Conservation (phyloP, 1,140 invertebrate species). For the Pachyrhynchus sulphureomaculatus region DNA sequence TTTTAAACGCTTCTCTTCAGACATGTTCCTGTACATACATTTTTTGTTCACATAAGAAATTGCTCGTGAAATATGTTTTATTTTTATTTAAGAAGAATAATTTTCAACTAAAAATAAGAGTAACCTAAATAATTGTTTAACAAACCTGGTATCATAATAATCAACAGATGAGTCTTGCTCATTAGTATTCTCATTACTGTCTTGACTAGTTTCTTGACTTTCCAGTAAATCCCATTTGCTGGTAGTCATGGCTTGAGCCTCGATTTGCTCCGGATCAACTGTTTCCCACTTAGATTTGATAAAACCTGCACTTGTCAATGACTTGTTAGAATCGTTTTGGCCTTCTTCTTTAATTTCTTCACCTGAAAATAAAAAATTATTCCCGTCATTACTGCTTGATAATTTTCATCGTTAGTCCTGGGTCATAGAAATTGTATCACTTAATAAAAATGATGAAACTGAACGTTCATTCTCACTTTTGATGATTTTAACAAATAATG, state of each 20-base stretch:
- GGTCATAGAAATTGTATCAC: no score
- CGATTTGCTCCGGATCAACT: constrained; percentile 82
- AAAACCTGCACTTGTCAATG: constrained; percentile 59
- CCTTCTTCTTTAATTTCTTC: constrained; percentile 50
- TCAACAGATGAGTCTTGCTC: constrained; percentile 46
- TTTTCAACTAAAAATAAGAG: neutral
- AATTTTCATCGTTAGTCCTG: no score
- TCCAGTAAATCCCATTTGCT: constrained; percentile 78
- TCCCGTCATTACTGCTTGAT: no score
- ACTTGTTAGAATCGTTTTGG: constrained; percentile 25
- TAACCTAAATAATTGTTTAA: neutral
- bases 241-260: constrained; percentile 86
- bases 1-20: constrained; percentile 78
- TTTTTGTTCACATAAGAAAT: constrained; percentile 3
- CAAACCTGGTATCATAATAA: constrained; percentile 45
- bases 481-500: no score
- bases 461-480: no score
- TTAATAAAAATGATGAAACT: no score
- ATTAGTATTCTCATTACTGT: constrained; percentile 56
- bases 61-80: neutral
- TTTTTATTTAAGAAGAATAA: neutral
- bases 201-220: constrained; percentile 55
- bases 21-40: constrained; percentile 47
- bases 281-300: constrained; percentile 95
- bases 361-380: constrained; percentile 20